Conservation (phyloP, 2,113 vertebrate genomes). For the Pachycephala philippinensis region DNA sequence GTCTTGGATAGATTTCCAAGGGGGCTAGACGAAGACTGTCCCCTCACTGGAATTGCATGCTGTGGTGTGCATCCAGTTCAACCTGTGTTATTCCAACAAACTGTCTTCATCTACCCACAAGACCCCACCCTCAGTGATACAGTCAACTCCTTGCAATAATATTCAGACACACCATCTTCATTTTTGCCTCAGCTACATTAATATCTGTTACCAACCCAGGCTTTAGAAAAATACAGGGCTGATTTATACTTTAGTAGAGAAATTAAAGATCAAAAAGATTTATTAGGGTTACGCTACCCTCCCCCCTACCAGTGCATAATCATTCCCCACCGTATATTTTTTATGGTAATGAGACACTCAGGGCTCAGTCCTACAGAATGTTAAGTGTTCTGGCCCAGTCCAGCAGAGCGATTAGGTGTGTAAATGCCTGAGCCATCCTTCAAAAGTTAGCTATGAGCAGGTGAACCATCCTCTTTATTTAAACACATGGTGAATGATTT, state of each 20-base stretch:
- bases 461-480: neutral
- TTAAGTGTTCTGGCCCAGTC: slow-evolving; percentile 35
- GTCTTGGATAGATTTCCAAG: neutral
- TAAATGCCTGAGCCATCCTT: neutral
- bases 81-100: neutral
- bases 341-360: slow-evolving; percentile 58
- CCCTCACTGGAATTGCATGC: neutral
- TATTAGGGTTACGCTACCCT: slow-evolving; percentile 52
- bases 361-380: slow-evolving; percentile 38
- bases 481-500: neutral
- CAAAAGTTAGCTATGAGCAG: neutral
- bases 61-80: neutral
- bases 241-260: slow-evolving; percentile 63
- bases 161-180: slow-evolving; percentile 41
- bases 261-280: slow-evolving; percentile 68
- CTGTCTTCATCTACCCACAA: neutral
- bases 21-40: neutral
- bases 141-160: slow-evolving; percentile 18
- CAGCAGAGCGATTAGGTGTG: neutral
- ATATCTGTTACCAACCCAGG: slow-evolving; percentile 31
- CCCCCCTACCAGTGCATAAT: slow-evolving; percentile 47
- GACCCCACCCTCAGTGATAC: neutral
- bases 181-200: slow-evolving; percentile 26
- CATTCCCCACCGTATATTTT: slow-evolving; percentile 52
- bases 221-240: slow-evolving; percentile 50